Conservation (phyloP, 23 tunicate genomes). For the Halocynthia roretzi region DNA sequence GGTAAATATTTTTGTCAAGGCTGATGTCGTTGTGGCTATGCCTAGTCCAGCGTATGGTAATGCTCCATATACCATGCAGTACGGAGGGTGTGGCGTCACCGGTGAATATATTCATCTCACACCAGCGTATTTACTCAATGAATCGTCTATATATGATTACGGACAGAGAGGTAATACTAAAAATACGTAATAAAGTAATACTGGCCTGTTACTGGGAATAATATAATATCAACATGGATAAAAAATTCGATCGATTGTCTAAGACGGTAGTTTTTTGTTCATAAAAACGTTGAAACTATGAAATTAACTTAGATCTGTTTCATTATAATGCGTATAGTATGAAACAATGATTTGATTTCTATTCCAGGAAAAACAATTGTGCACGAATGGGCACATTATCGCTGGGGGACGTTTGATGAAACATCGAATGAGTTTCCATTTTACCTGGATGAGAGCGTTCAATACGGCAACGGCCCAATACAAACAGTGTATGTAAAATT, state of each 20-base stretch:
- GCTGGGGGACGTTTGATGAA: constrained; percentile 80
- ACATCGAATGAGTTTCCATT: constrained; percentile 30
- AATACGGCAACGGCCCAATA: constrained; percentile 5
- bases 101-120: constrained; percentile 49
- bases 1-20: constrained; percentile 3
- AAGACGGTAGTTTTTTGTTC: too few relatives aligned
- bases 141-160: constrained; percentile 6
- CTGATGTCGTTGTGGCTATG: constrained; percentile 38
- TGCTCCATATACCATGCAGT: constrained; percentile 42
- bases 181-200: background rate
- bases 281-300: too few relatives aligned
- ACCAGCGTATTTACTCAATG: constrained; percentile 30
- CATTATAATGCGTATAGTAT: too few relatives aligned
- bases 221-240: too few relatives aligned
- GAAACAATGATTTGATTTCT: background rate
- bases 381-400: constrained; percentile 52
- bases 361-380: constrained; percentile 38
- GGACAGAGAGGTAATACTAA: constrained; percentile 33
- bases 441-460: constrained; percentile 23
- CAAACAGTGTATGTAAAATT: background rate
- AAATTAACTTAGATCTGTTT: too few relatives aligned
- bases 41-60: constrained; percentile 23
- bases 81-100: constrained; percentile 33
- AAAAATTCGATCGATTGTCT: too few relatives aligned
- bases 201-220: too few relatives aligned